Evolutionary conservation across 2,888 invertebrate species (phyloP).

Genomic region (Oligia fasciuncula): DNA sequence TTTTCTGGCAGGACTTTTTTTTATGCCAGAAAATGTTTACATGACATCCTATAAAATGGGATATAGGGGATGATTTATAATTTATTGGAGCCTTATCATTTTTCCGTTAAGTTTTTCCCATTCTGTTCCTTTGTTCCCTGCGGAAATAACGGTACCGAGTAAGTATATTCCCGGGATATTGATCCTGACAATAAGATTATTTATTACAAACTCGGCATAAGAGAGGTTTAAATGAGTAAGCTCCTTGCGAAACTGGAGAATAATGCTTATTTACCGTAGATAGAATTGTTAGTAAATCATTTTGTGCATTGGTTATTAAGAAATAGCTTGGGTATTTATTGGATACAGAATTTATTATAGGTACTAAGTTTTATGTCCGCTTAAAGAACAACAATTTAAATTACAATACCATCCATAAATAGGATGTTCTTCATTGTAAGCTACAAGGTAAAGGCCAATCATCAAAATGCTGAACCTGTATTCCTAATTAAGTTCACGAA

Average conservation of each 20-base stretch:
- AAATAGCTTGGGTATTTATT: neutral
- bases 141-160: constrained; percentile 56
- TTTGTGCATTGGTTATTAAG: neutral
- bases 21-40: constrained; percentile 51
- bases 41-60: constrained; percentile 61
- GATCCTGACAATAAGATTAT: constrained; percentile 63
- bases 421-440: neutral
- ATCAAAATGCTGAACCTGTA: neutral
- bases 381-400: neutral
- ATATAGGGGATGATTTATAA: constrained; percentile 64
- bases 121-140: constrained; percentile 63
- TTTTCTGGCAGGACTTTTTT: constrained; percentile 64
- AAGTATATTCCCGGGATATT: constrained; percentile 58
- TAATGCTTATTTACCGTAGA: constrained; percentile 8
- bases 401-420: neutral
- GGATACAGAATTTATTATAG: neutral
- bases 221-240: constrained; percentile 42
- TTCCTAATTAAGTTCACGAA: constrained; percentile 17
- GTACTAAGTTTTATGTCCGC: neutral
- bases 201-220: constrained; percentile 45
- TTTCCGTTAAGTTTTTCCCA: constrained; percentile 68
- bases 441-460: neutral
- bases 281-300: constrained; percentile 5
- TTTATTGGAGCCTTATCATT: constrained; percentile 74
- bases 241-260: constrained; percentile 8